Evolutionary conservation across 53 echinoderm and acorn worm species (phyloP).

Genomic region (Holothuria scabra): DNA sequence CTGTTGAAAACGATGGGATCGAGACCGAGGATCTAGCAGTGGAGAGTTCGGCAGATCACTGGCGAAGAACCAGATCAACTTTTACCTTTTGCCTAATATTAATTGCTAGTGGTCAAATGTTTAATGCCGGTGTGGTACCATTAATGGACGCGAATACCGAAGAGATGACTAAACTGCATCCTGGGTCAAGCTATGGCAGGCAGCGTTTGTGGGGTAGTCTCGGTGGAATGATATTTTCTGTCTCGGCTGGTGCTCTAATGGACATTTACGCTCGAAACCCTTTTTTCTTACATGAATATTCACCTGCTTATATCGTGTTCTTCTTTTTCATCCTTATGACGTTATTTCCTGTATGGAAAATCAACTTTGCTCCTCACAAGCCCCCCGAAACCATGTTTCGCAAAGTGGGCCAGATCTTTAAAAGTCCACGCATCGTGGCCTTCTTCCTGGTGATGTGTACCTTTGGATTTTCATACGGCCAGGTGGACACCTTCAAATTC

Average conservation of each 20-base stretch:
- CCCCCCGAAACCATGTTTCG: conserved; percentile 60
- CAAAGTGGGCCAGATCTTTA: conserved; percentile 48
- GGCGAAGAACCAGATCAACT: conserved; percentile 21
- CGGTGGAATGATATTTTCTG: conserved; percentile 68
- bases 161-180: conserved; percentile 35
- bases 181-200: conserved; percentile 50
- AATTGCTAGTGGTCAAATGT: conserved; percentile 38
- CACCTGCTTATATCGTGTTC: conserved; percentile 69
- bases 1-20: background rate
- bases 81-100: conserved; percentile 43
- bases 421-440: conserved; percentile 67
- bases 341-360: conserved; percentile 54
- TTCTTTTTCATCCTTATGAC: conserved; percentile 61
- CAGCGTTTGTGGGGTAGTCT: conserved; percentile 80
- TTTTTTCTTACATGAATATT: conserved; percentile 42
- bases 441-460: conserved; percentile 67
- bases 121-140: conserved; percentile 40
- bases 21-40: background rate
- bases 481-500: conserved; percentile 65
- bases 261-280: conserved; percentile 54
- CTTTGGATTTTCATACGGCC: conserved; percentile 62
- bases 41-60: conserved; percentile 16
- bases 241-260: conserved; percentile 66
- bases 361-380: conserved; percentile 69
- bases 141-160: conserved; percentile 54